These are phyloP conservation scores for Porites evermanni DNA, from an alignment of 92 coral and sea anemone genomes.

Conservation along the genomic window DNA sequence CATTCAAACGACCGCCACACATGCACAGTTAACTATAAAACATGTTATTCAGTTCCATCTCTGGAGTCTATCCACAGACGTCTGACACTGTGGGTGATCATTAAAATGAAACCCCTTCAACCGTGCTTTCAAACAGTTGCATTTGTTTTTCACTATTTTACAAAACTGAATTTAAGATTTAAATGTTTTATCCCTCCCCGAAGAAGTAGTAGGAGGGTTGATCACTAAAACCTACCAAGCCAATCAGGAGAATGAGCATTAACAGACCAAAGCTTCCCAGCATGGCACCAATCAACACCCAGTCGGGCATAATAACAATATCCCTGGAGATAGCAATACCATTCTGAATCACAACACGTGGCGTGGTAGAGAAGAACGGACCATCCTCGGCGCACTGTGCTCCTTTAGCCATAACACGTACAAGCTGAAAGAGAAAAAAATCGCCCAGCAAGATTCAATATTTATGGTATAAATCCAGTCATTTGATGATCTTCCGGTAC, in stretches of 20 bases:
- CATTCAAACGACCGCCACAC: too few species aligned
- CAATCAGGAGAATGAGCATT: slow-evolving; percentile 84
- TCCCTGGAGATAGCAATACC: slow-evolving; percentile 90
- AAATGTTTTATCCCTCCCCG: too few species aligned
- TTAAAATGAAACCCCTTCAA: too few species aligned
- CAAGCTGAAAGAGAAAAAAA: slow-evolving; percentile 57
- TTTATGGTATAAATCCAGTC: background rate
- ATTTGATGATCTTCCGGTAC: too few species aligned
- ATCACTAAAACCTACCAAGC: slow-evolving; percentile 69
- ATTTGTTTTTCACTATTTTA: too few species aligned
- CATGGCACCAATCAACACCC: slow-evolving; percentile 98
- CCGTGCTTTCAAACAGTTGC: too few species aligned
- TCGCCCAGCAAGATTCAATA: background rate
- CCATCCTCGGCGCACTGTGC: slow-evolving; percentile 97
- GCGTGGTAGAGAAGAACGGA: slow-evolving; percentile 97
- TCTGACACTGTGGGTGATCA: too few species aligned
- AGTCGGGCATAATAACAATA: slow-evolving; percentile 96
- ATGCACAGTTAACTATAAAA: too few species aligned
- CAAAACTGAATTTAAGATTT: too few species aligned
- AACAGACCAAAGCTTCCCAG: slow-evolving; percentile 82
- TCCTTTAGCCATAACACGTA: slow-evolving; percentile 97
- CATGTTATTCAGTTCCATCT: too few species aligned
- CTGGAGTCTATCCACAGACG: too few species aligned
- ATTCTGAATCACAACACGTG: slow-evolving; percentile 89
- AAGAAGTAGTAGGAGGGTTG: too few species aligned